Base-by-base conservation (phyloP, 2,888 invertebrate genomes). In the Agapostemon virescens region DNA sequence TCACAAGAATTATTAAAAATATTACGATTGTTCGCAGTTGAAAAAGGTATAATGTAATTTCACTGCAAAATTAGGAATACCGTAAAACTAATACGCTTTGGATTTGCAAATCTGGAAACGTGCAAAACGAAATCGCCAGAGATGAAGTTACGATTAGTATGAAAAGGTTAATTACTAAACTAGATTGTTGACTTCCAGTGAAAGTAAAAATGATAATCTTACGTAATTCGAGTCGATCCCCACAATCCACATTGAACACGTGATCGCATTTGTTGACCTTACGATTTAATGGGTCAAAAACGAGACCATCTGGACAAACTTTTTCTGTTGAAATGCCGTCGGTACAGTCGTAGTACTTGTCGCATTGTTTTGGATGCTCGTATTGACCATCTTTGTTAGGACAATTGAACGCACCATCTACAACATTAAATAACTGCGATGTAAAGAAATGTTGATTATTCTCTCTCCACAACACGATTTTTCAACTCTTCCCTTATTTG, bases 261-360 rank as follows among this genome's bases (percentile, higher is more conserved):
- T 97, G 97, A 93, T 98, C 98, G 91, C 98, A 98, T 92, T 98
- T 97, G 94, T 97, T 98, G 91, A 96, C 94, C 93, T 97, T 97
- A 89, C 97, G 95, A 92, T 96, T 97, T 86, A 95, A 93, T 0
- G 95, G 96, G 94, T 98, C 98, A 93, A 98, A 98, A 69, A 98
- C 97, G 52, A 98, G 94, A 80, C 98, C 98, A 92, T 98, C 98
- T 7, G 97, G 96, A 90, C 98, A 98, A 5, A 97, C 93, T 92
- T 97, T 97, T 87, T 95, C 95, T 84, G 93, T 95, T 45, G 96
- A 94, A 0, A 94, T 93, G 7, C 97, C 97, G 84, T 97, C 97
- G 0, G 92, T 92, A 91, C 98, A 98, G 78, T 96, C 95, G 93
- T 96, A 97, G 93, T 94, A 98, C 93, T 97, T 97, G 94, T 98